Percentiles rank a stretch among this genome's conserved stretches.
phyloP scores from a whole-genome alignment of 1,140 invertebrate species.

The Sycophaga agraensis region DNA sequence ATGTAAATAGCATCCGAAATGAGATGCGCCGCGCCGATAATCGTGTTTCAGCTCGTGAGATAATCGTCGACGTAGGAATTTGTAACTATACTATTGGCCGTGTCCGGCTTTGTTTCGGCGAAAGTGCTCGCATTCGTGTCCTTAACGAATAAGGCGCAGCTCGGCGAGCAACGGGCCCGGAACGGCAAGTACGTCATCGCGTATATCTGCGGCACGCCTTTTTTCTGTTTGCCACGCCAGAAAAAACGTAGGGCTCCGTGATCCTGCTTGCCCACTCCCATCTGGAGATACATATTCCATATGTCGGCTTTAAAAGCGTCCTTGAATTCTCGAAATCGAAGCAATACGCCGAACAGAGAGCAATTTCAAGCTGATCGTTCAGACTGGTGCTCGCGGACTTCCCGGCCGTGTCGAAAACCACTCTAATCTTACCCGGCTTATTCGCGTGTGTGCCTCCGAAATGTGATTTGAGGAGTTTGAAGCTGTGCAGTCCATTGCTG shows the following conservation, averaged over 20 bases:
- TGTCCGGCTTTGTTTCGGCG: background rate
- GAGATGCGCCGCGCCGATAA: background rate
- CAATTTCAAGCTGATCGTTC: slow-evolving; percentile 23
- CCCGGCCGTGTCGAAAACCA: too few species aligned
- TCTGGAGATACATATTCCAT: slow-evolving; percentile 23
- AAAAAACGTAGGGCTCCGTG: slow-evolving; percentile 17
- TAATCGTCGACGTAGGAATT: background rate
- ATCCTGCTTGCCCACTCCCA: slow-evolving; percentile 14
- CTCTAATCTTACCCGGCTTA: too few species aligned
- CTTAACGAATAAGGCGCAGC: slow-evolving; percentile 34
- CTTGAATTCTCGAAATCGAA: background rate
- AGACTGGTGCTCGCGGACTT: slow-evolving; percentile 22
- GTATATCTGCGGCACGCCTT: background rate
- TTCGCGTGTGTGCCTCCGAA: slow-evolving; percentile 14
- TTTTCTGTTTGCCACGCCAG: slow-evolving; percentile 3
- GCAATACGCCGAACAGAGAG: slow-evolving; percentile 13
- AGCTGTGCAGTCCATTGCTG: too few species aligned
- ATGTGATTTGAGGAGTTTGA: too few species aligned
- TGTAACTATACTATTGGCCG: background rate
- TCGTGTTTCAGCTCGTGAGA: background rate
- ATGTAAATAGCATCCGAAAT: background rate
- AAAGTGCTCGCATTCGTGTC: slow-evolving; percentile 36
- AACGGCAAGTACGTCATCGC: slow-evolving; percentile 39
- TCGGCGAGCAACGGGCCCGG: slow-evolving; percentile 21
- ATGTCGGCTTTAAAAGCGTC: slow-evolving; percentile 21